Evolutionary conservation across 1,140 invertebrate species (phyloP).

Genomic region (Cotesia typhae): DNA sequence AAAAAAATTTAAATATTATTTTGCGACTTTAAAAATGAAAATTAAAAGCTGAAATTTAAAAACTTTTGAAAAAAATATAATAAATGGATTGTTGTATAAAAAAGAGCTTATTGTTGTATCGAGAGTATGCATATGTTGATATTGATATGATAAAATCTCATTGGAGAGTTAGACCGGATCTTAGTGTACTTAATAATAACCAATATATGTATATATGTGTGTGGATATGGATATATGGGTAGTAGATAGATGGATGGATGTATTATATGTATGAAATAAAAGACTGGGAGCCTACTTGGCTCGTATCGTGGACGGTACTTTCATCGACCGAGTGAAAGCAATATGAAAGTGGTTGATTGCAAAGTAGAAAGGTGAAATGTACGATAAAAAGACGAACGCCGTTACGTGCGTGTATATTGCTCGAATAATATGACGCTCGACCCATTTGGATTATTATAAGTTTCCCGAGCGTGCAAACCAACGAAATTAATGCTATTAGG

Average conservation of each 20-base stretch:
- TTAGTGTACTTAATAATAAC: constrained; percentile 1
- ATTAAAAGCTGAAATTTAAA: too few relatives aligned
- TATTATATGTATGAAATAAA: constrained; percentile 37
- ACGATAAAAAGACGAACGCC: constrained; percentile 63
- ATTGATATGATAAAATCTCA: constrained; percentile 17
- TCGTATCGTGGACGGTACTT: constrained; percentile 57
- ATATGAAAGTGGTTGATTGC: constrained; percentile 68
- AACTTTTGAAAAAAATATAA: too few relatives aligned
- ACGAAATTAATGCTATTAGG: background rate
- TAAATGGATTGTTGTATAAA: too few relatives aligned
- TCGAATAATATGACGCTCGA: constrained; percentile 15
- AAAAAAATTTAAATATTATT: too few relatives aligned
- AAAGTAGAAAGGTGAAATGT: constrained; percentile 69
- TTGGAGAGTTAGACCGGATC: constrained; percentile 34
- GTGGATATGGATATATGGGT: constrained; percentile 40
- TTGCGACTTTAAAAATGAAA: too few relatives aligned
- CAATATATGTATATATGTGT: too few relatives aligned
- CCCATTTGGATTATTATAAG: constrained; percentile 14
- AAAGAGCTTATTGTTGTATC: background rate
- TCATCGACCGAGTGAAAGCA: constrained; percentile 67
- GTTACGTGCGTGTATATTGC: constrained; percentile 60
- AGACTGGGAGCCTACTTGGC: constrained; percentile 58
- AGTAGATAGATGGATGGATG: too few relatives aligned
- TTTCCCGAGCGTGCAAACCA: background rate
- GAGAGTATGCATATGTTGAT: background rate